Percentiles rank a stretch among this genome's conserved stretches.
Conservation (phyloP, 2,113 vertebrate species). For the Carassius auratus region DNA sequence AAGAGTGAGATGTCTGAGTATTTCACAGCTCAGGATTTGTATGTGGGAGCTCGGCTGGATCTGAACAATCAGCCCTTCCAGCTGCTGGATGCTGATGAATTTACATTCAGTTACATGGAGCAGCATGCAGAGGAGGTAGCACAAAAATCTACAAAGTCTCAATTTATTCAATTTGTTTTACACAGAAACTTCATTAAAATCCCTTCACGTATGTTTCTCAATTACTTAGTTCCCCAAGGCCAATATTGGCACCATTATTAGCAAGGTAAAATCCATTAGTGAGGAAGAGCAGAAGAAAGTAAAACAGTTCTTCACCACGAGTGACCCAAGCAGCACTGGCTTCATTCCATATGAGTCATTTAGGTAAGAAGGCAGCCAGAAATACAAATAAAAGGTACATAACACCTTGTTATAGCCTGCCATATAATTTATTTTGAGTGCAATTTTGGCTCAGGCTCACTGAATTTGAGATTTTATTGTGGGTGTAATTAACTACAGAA, state of each 20-base stretch:
- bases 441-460: background rate
- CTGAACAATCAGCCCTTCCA: constrained; percentile 81
- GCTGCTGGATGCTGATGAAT: constrained; percentile 87
- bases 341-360: constrained; percentile 80
- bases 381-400: constrained; percentile 13
- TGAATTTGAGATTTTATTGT: background rate
- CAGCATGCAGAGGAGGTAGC: constrained; percentile 82
- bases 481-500: background rate
- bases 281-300: constrained; percentile 78
- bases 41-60: constrained; percentile 81
- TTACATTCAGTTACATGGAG: constrained; percentile 89
- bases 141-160: background rate
- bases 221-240: constrained; percentile 81
- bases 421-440: background rate
- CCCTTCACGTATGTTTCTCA: constrained; percentile 4
- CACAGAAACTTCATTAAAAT: background rate
- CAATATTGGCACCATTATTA: constrained; percentile 73
- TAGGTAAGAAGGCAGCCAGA: constrained; percentile 74
- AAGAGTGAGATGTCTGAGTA: constrained; percentile 84
- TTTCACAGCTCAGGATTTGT: constrained; percentile 83
- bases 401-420: background rate
- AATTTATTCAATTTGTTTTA: background rate
- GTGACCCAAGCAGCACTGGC: constrained; percentile 71
- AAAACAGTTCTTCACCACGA: constrained; percentile 73
- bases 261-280: constrained; percentile 78